Conservation (phyloP, 1,140 invertebrate species). For the Drosophila nigromelanica region DNA sequence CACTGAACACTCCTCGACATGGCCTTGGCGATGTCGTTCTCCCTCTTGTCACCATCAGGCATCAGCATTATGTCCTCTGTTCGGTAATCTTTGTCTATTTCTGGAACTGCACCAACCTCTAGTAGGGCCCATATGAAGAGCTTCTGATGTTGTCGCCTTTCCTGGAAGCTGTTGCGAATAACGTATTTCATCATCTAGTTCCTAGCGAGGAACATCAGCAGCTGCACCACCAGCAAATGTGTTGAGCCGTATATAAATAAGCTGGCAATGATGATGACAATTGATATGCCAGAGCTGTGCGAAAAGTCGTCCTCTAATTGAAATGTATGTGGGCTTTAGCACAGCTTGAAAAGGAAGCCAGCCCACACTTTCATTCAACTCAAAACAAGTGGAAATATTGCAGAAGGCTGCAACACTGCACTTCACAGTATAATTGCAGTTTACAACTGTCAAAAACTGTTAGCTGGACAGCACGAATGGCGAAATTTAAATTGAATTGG, state of each 20-base stretch:
- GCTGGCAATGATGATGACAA: slow-evolving; percentile 23
- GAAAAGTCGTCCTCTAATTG: slow-evolving; percentile 11
- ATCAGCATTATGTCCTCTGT: slow-evolving; percentile 13
- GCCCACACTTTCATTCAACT: neutral
- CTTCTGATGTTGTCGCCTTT: slow-evolving; percentile 1
- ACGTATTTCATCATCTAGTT: slow-evolving; percentile 23
- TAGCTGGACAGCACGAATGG: too few relatives aligned
- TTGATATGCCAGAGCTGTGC: slow-evolving; percentile 26
- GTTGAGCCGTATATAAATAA: slow-evolving; percentile 29
- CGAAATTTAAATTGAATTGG: too few relatives aligned
- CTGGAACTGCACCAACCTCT: slow-evolving; percentile 46
- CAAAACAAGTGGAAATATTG: neutral
- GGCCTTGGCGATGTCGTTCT: neutral
- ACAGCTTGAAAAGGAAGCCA: neutral
- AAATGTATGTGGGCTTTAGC: slow-evolving; percentile 4
- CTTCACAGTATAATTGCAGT: too few relatives aligned
- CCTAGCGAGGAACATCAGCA: slow-evolving; percentile 5
- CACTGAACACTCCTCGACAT: neutral
- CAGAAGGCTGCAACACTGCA: too few relatives aligned
- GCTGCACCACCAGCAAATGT: slow-evolving; percentile 5
- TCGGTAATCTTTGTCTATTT: slow-evolving; percentile 52
- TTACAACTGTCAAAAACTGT: too few relatives aligned
- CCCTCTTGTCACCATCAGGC: slow-evolving; percentile 12
- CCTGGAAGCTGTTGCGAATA: slow-evolving; percentile 14
- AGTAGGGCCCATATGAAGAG: slow-evolving; percentile 33